phyloP scores from a whole-genome alignment of 1,140 invertebrate genomes.

The Nilaparvata lugens region DNA sequence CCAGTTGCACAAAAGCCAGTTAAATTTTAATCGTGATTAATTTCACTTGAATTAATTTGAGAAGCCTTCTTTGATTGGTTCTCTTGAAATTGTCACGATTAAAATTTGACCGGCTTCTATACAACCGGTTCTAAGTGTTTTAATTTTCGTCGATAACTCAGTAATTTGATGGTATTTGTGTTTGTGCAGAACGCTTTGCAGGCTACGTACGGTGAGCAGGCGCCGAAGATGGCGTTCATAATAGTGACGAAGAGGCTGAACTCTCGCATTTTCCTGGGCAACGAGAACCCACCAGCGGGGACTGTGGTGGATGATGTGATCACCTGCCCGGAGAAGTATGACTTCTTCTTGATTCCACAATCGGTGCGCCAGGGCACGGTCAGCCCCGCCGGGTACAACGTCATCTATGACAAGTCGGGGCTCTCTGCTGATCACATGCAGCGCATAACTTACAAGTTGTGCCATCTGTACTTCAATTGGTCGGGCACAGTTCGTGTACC shows the following conservation, averaged over 20 bases:
- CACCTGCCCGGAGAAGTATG: constrained; percentile 72
- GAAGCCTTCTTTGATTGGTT: too few species aligned
- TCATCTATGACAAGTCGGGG: constrained; percentile 54
- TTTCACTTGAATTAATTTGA: too few species aligned
- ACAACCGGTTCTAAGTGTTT: too few species aligned
- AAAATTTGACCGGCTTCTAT: too few species aligned
- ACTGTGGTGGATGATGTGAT: constrained; percentile 79
- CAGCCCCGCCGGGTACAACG: constrained; percentile 69
- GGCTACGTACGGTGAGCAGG: constrained; percentile 39
- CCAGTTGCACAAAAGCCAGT: too few species aligned
- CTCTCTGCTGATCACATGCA: constrained; percentile 59
- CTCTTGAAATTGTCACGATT: too few species aligned
- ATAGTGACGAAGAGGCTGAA: constrained; percentile 64
- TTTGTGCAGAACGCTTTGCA: constrained; percentile 30
- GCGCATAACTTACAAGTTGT: constrained; percentile 65
- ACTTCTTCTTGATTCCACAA: constrained; percentile 76
- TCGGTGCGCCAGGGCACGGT: constrained; percentile 69
- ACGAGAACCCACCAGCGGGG: constrained; percentile 68
- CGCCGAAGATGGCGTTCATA: constrained; percentile 54
- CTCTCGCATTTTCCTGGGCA: constrained; percentile 47
- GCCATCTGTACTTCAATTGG: constrained; percentile 80
- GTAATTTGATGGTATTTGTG: too few species aligned
- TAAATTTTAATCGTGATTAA: too few species aligned
- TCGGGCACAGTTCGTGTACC: constrained; percentile 70
- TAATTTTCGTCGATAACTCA: too few species aligned